Evolutionary conservation across 2,888 invertebrate genomes (phyloP).

Genomic region (Leptinotarsa peninsularis): DNA sequence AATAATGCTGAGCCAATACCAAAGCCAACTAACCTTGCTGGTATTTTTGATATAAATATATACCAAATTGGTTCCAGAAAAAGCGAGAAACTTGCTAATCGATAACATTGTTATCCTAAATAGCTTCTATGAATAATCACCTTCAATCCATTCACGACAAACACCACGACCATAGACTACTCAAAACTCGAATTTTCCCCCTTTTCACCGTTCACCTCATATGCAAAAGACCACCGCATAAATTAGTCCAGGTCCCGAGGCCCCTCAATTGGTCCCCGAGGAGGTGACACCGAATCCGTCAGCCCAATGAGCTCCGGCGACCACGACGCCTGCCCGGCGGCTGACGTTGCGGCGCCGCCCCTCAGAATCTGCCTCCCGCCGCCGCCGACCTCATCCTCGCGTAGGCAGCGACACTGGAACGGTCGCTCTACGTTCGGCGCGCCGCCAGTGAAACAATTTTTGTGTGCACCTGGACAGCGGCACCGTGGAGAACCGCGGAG

Average conservation of each 20-base stretch:
- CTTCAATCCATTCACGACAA: background rate
- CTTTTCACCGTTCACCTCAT: background rate
- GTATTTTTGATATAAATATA: no score
- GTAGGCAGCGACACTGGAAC: conserved; percentile 58
- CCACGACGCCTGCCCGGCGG: conserved; percentile 46
- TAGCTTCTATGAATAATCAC: background rate
- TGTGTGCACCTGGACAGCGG: conserved; percentile 64
- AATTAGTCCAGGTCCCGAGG: no score
- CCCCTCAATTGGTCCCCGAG: conserved; percentile 53
- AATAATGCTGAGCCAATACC: no score
- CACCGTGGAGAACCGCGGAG: conserved; percentile 64
- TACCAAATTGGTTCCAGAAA: no score
- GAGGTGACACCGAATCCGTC: conserved; percentile 56
- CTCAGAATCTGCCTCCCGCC: conserved; percentile 59
- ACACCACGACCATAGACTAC: conserved; percentile 5
- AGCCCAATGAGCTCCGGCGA: conserved; percentile 24
- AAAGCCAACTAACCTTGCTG: no score
- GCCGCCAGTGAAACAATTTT: conserved; percentile 50
- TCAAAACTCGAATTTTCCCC: background rate
- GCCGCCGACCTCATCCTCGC: conserved; percentile 63
- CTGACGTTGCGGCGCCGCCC: conserved; percentile 53
- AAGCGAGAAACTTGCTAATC: background rate
- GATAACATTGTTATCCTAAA: background rate
- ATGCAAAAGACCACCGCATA: background rate
- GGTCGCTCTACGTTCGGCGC: conserved; percentile 55